These are phyloP conservation scores for Pristis pectinata DNA, from an alignment of 2,797 vertebrate genomes.

Conservation along the genomic window DNA sequence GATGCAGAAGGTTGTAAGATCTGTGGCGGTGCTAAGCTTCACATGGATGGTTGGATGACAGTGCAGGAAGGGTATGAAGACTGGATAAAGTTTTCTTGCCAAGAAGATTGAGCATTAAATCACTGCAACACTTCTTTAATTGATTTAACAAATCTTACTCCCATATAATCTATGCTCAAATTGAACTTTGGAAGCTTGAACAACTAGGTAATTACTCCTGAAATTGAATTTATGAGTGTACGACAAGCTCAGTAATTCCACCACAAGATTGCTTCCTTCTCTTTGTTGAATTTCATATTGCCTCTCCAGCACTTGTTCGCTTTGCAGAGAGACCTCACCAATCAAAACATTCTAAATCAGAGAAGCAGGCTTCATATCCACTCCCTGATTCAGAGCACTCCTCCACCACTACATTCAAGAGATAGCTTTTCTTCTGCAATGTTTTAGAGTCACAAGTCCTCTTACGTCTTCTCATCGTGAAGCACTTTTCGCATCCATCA, in stretches of 20 bases:
- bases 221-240: not conserved
- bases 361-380: too few species aligned
- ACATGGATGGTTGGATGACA: not conserved
- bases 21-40: not conserved
- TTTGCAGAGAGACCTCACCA: too few species aligned
- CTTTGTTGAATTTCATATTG: not conserved
- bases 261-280: not conserved
- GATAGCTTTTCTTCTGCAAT: too few species aligned
- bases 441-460: too few species aligned
- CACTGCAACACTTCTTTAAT: not conserved
- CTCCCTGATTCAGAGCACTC: too few species aligned
- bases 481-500: too few species aligned
- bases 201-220: not conserved
- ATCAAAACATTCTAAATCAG: too few species aligned
- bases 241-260: not conserved
- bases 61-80: too few species aligned
- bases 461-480: too few species aligned
- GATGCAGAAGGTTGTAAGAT: not conserved
- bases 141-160: not conserved
- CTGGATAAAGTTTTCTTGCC: not conserved
- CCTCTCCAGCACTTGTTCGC: not conserved
- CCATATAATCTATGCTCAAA: not conserved
- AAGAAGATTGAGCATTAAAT: not conserved
- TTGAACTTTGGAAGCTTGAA: not conserved
- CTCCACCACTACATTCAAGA: too few species aligned